These are phyloP conservation scores for Hyperoplus lanceolatus DNA, from an alignment of 2,797 vertebrate genomes.

Conservation along the genomic window DNA sequence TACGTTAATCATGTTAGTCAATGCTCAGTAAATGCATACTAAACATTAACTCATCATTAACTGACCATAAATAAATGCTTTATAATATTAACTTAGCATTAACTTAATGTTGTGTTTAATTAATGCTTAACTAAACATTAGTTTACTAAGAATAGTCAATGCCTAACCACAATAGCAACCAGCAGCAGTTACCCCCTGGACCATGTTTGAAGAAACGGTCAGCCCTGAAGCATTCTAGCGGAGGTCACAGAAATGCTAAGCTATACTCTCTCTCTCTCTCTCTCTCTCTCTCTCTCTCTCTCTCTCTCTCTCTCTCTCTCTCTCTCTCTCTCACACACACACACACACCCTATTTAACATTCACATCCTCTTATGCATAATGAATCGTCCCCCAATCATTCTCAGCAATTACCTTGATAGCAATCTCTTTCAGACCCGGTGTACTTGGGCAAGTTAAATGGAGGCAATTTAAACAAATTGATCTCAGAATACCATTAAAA, in stretches of 20 bases:
- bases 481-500: conserved; percentile 85
- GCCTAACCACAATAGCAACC: background rate
- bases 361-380: conserved; percentile 82
- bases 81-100: too few species aligned
- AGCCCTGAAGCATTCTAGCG: conserved; percentile 19
- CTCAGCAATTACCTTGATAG: conserved; percentile 83
- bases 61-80: too few species aligned
- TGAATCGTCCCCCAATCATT: conserved; percentile 81
- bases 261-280: conserved; percentile 62
- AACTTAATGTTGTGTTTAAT: too few species aligned
- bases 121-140: too few species aligned
- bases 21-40: too few species aligned
- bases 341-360: conserved; percentile 72
- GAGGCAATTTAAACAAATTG: conserved; percentile 86
- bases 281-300: conserved; percentile 53
- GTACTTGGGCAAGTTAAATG: conserved; percentile 81
- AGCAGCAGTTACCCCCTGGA: conserved; percentile 25
- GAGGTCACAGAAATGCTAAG: conserved; percentile 70
- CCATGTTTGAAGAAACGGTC: conserved; percentile 33
- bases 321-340: conserved; percentile 40
- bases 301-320: background rate
- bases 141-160: too few species aligned
- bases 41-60: too few species aligned
- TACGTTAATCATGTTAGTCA: too few species aligned
- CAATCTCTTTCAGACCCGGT: conserved; percentile 76